Base-by-base conservation (phyloP, 2,113 vertebrate genomes). In the Panthera uncia region DNA sequence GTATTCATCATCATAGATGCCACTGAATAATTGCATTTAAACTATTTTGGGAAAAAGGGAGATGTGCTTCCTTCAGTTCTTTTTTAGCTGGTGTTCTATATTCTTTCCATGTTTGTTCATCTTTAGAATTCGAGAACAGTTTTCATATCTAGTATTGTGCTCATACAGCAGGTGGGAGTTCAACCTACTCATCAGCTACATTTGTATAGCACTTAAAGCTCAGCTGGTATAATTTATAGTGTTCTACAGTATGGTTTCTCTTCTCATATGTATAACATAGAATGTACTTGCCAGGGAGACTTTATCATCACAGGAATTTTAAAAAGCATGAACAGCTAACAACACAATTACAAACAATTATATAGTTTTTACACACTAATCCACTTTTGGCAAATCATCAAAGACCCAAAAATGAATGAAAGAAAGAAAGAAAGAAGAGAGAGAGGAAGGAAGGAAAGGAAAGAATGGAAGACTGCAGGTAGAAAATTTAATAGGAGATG, bases 91-190 rank as follows among this genome's bases (percentile, higher is more conserved):
- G 1, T 88, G 0, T 45, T 95, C 65, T 93, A 1, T 52, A n/a
- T 71, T 93, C 94, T 73, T 96, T 31, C 12, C 86, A 15, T 71
- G 92, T 33, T 97, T 93, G 87, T 61, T 93, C 36, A 29, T 27
- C 79, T 95, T 98, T 80, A 89, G 97, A 83, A 16, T 97, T 50
- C 71, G 13, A 78, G 96, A 93, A 66, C n/a, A 97, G 13, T 90
- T 97, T 19, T 97, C 18, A 36, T 52, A n/a, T 45, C 52, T 69
- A 91, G 52, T 73, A 76, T 89, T 98, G 1, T 93, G 36, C 82
- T 98, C 89, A 41, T 91, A 94, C 88, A 97, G 97, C 50, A 98
- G 82, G 97, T 96, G 29, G 66, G 29, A 97, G 29, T 71, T 65
- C 66, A 96, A 80, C 74, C 4, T 96, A 95, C 61, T 95, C 76